phyloP scores from a whole-genome alignment of 2,888 invertebrate species.

The Acleris sparsana region DNA sequence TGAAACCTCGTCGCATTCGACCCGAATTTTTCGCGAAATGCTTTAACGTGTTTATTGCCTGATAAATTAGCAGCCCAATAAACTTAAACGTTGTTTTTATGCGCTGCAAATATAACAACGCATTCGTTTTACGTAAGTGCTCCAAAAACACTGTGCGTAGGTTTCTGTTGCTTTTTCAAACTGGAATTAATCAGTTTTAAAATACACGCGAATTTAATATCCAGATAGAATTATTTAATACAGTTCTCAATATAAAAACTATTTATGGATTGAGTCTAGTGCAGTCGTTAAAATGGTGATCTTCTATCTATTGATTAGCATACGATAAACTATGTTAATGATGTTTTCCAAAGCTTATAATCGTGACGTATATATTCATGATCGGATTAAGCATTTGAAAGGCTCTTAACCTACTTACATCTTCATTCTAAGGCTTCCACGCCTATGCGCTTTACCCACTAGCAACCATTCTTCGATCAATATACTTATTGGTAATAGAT shows the following conservation, averaged over 20 bases:
- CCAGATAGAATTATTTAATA: neutral
- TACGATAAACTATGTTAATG: slow-evolving; percentile 14
- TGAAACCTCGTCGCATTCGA: slow-evolving; percentile 45
- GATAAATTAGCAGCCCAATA: slow-evolving; percentile 54
- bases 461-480: slow-evolving; percentile 43
- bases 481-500: slow-evolving; percentile 30
- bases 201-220: slow-evolving; percentile 3
- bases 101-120: slow-evolving; percentile 50
- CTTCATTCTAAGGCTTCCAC: slow-evolving; percentile 61
- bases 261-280: neutral
- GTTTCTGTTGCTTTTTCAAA: slow-evolving; percentile 54
- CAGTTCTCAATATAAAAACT: neutral
- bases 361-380: slow-evolving; percentile 43
- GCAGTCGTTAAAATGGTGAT: neutral
- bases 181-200: slow-evolving; percentile 44
- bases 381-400: slow-evolving; percentile 59
- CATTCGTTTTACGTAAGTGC: slow-evolving; percentile 59
- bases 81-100: slow-evolving; percentile 53
- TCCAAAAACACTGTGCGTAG: slow-evolving; percentile 61
- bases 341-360: slow-evolving; percentile 35
- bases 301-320: slow-evolving; percentile 16
- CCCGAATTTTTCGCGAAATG: slow-evolving; percentile 50
- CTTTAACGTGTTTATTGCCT: slow-evolving; percentile 48
- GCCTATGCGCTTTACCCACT: slow-evolving; percentile 47
- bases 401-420: slow-evolving; percentile 64